A percentile compares a stretch with the other conserved stretches of the same genome.
Conservation (phyloP, 2,113 vertebrate genomes). For the Xiphorhynchus elegans region DNA sequence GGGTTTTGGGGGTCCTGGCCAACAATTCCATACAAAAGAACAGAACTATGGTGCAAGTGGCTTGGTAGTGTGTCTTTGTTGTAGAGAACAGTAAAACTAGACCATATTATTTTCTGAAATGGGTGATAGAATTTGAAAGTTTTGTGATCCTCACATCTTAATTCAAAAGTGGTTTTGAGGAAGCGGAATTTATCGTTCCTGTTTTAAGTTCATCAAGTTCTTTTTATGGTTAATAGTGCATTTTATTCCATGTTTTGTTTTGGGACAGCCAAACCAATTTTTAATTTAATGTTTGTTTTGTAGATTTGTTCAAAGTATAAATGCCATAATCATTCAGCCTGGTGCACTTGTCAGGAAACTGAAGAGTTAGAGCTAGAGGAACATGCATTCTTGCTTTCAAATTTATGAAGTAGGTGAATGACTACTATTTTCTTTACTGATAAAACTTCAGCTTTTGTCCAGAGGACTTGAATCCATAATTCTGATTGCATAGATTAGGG, state of each 20-base stretch:
- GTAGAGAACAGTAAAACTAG: neutral
- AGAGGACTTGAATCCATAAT: neutral
- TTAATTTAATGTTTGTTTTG: neutral
- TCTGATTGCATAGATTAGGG: neutral
- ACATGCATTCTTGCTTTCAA: neutral
- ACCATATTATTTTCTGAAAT: neutral
- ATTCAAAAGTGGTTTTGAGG: neutral
- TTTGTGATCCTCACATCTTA: neutral
- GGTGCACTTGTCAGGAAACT: neutral
- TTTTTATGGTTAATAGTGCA: neutral
- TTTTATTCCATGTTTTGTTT: neutral
- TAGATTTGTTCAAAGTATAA: neutral
- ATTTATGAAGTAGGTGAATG: neutral
- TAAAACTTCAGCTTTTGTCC: neutral
- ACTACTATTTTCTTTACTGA: neutral
- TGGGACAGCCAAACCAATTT: neutral
- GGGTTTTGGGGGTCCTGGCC: neutral
- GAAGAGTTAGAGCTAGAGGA: neutral
- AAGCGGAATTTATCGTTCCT: neutral
- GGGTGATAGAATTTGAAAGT: neutral
- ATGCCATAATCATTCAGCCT: neutral
- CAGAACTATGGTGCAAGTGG: neutral
- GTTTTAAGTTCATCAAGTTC: neutral
- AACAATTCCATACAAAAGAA: neutral
- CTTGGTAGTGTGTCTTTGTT: neutral